Evolutionary conservation across 2,888 invertebrate species (phyloP), one percentile per base, ranked within the genome.

Genomic region (Drosophila mayaguana): DNA sequence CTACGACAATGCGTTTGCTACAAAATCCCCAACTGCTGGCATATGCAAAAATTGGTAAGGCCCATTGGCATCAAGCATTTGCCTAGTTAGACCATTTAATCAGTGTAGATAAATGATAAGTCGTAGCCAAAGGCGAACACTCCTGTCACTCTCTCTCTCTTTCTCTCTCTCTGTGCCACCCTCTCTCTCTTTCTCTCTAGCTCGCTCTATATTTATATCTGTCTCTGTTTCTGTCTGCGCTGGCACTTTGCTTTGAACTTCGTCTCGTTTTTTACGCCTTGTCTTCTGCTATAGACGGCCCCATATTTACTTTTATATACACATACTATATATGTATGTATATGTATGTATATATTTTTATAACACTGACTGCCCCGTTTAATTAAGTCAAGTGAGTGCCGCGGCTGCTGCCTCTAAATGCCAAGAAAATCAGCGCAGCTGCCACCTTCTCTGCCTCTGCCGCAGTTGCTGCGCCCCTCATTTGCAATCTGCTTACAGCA

Each of bases 361-460:
- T 80, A 68, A 68, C 72, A 79, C 70, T 78, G 80, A 54, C 81
- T 82, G 83, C 80, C 75, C 72, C 74, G 80, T 85, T 88, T 90
- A 90, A 89, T 89, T 90, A 88, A 90, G 89, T 88, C 88, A 89
- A 90, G 90, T 89, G 89, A 87, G 88, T 77, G 82, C 76, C 70
- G 25, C 63, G 72, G 75, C 69, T 78, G 76, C 81, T 72, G 79
- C 84, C 71, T 69, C 82, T 83, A 83, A 86, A 83, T 83, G 87
- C 81, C 81, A 82, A 82, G 65, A 81, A 75, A 81, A 80, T 80
- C 78, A 74, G 59, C 74, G 70, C 76, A 78, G 78, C 78, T 76
- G 78, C 74, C 73, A 61, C 45, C 22, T 46, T 25, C 50, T n/a
- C 36, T 14, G 11, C 38, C 48, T 16, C 40, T 32, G 42, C 55